Base-by-base conservation (phyloP, 2,888 invertebrate genomes). In the Odontothrips loti region DNA sequence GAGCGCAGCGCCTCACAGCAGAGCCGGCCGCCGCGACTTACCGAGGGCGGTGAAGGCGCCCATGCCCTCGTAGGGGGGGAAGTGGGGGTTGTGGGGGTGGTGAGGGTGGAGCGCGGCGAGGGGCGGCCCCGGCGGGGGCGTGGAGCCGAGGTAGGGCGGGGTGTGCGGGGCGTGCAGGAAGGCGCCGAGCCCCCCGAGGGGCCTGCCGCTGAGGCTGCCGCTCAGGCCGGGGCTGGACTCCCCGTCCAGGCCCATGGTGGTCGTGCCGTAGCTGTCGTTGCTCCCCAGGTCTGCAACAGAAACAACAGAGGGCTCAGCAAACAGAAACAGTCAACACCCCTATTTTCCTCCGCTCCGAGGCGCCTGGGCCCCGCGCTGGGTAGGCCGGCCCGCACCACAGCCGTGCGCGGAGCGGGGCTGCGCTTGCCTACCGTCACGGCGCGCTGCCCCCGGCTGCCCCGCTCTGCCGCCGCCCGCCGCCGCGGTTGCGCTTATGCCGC, bases 191-290 rank as follows among this genome's bases (percentile, higher is more conserved):
- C 23, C 68, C 23, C 68, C 68, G 0, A 68, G 68, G 68, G 68
- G 68, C 68, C 68, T 23, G 23, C 68, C 68, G 68, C 68, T 23
- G 23, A 23, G 68, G 68, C 68, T 23, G 23, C 68, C 68, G 23
- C 23, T 11, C 68, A 23, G 68, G 23, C 82, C 79, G 58, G 68
- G 68, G 68, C 68, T 68, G 23, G 68, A 68, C 85, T 95, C 95
- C 84, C 89, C 90, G 83, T 95, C 95, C 86, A 95, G 91, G 10
- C 94, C 94, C 89, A 95, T 91, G 83, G 94, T 90, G 79, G 91
- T 94, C 17, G 95, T 96, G 84, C 94, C 95, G 87, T 95, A 96
- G 88, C 96, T 96, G 87, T 96, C 96, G 88, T 96, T 96, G 87
- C 90, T 90, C 85, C 94, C 94, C 84, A 96, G 89, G 89, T 96